Base-by-base conservation (phyloP, 2,113 vertebrate genomes). In the Rattus rattus region DNA sequence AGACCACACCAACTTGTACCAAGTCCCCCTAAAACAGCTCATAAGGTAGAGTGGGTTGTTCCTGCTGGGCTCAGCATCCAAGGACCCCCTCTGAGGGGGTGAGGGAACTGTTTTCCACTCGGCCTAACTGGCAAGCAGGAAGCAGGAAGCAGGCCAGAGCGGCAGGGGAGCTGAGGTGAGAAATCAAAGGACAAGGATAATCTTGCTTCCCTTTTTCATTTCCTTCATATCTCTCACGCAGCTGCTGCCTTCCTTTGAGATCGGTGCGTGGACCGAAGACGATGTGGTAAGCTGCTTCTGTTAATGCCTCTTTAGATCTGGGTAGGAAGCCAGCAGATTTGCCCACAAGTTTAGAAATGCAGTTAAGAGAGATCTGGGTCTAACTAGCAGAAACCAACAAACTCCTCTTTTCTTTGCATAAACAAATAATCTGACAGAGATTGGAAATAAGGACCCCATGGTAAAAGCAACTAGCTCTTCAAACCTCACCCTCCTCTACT, bases 181-280 rank as follows among this genome's bases (percentile, higher is more conserved):
- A 65, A 73, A 75, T 96, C 94, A 94, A 97, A 89, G 1, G 2
- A 92, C 75, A 59, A 63, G 86, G 95, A 83, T 92, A 70, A 65
- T 95, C 33, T 70, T 96, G 96, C 97, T 96, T 92, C 96, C 89
- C 97, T 98, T 97, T 98, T 98, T 98, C 97, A 98, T 96, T 91
- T 91, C 98, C 97, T 99, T 98, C 98, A 0, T 99, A 76, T 99
- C 98, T 98, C 96, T 98, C 96, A 96, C 79, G 36, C 99, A 99
- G 99, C 98, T 99, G 98, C 99, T 99, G 98, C 99, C 99, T 96
- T 99, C 99, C 92, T 99, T 99, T 98, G 99, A 99, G 98, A 99
- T 99, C 97, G 98, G 99, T 95, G 98, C 99, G 2, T 99, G 99
- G 99, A 99, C 99, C 0, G 99, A 99, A 97, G 99, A 99, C 87